phyloP scores from a whole-genome alignment of 2,888 invertebrate genomes.

The Ramazzottius varieornatus region DNA sequence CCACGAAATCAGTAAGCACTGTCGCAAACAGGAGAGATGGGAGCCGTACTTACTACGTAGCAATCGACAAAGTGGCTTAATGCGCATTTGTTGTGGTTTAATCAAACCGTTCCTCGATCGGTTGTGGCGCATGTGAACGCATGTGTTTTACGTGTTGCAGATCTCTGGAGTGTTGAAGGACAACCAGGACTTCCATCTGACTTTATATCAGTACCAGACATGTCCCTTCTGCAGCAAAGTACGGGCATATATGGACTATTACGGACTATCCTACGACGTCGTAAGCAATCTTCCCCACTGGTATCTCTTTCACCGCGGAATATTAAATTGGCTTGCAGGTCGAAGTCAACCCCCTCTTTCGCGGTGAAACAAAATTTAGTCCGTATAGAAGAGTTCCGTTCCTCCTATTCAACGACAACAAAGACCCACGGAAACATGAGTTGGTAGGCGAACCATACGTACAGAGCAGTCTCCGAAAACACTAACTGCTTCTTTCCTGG shows the following conservation, averaged over 20 bases:
- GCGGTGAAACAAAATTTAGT: conserved; percentile 56
- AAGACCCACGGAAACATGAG: conserved; percentile 10
- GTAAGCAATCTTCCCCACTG: conserved; percentile 30
- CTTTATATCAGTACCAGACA: conserved; percentile 80
- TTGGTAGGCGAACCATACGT: conserved; percentile 6
- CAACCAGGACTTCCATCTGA: conserved; percentile 24
- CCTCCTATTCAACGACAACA: conserved; percentile 29
- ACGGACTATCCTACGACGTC: conserved; percentile 73
- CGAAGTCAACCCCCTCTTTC: conserved; percentile 81
- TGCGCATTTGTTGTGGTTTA: too few species aligned
- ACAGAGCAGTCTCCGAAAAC: too few species aligned
- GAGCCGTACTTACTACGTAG: too few species aligned
- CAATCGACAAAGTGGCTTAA: too few species aligned
- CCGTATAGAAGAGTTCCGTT: conserved; percentile 33
- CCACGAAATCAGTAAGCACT: too few species aligned
- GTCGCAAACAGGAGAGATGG: too few species aligned
- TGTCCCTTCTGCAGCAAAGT: conserved; percentile 90
- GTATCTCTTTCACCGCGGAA: too few species aligned
- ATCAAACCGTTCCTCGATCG: too few species aligned
- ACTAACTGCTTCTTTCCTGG: background rate
- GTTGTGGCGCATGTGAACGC: too few species aligned
- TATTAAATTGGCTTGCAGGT: background rate
- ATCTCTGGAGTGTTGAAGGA: background rate
- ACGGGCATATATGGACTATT: conserved; percentile 62
- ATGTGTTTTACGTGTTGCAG: too few species aligned